Evolutionary conservation across 2,113 vertebrate genomes (phyloP), one percentile per base, ranked within the genome.

Genomic region (Manacus vitellinus): DNA sequence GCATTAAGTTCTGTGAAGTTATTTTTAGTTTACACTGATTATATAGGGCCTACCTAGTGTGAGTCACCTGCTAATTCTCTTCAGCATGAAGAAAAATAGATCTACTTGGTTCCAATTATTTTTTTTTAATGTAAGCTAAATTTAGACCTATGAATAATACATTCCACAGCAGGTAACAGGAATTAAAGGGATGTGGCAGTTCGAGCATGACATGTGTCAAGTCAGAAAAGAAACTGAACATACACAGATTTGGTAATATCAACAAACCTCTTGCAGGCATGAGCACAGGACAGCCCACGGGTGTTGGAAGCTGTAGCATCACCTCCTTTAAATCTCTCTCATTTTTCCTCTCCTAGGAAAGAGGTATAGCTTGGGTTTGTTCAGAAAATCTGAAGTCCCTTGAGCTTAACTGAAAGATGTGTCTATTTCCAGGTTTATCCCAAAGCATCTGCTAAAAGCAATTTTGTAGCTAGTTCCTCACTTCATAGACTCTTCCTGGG

Each of bases 161-260:
- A 13, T 90, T 88, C 67, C 71, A 52, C 30, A 77, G 62, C 49
- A 81, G 71, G 56, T 51, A 95, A 28, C 7, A 16, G 67, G 41
- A 79, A 47, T 10, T 58, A 49, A 92, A 76, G 59, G 65, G 23
- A 81, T 78, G 43, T 35, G 41, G 37, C 51, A 30, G 31, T 46
- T 61, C 0, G 3, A 47, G 61, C 24, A 19, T 0, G 4, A 61
- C 51, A 30, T 0, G 0, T 13, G 8, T 37, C 21, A 20, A 33
- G 43, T 1, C 1, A 44, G 59, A 71, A 73, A 58, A 87, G 28
- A 72, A 68, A 52, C 28, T 41, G 49, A 62, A 28, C 15, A 58
- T 54, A 21, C 9, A 41, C 2, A 46, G 56, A 16, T 81, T 30
- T 72, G 41, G 30, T 43, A 65, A 12, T 56, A 31, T 8, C 33